These are phyloP conservation scores for Phocides pigmalion DNA, from an alignment of 1,140 invertebrate genomes.

Conservation along the genomic window DNA sequence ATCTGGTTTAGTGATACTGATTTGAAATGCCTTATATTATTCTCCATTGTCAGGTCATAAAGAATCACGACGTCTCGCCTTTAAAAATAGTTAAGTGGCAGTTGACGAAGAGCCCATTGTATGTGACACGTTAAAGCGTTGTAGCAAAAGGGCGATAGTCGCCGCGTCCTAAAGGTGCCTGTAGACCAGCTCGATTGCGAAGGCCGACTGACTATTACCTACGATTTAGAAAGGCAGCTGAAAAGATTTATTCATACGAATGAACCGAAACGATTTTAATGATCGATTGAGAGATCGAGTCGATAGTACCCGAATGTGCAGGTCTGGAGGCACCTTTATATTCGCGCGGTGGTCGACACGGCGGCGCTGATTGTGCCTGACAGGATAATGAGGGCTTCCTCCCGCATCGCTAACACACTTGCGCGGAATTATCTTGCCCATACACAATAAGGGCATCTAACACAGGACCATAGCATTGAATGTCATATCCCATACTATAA, in stretches of 20 bases:
- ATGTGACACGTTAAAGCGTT: neutral
- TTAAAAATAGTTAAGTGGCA: conserved; percentile 15
- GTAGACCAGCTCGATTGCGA: too few species aligned
- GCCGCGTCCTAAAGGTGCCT: too few species aligned
- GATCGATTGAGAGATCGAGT: too few species aligned
- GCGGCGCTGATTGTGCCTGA: conserved; percentile 74
- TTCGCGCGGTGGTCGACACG: conserved; percentile 44
- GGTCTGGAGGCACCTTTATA: too few species aligned
- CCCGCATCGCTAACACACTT: conserved; percentile 68
- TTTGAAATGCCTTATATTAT: too few species aligned
- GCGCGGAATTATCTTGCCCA: conserved; percentile 60
- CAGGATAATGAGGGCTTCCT: conserved; percentile 80
- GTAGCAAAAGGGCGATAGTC: neutral
- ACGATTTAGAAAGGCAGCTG: too few species aligned
- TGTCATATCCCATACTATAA: neutral
- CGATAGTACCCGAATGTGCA: conserved; percentile 48
- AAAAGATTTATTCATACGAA: too few species aligned
- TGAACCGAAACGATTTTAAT: too few species aligned
- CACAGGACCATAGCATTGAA: neutral
- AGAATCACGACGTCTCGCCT: neutral
- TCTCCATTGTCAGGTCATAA: neutral
- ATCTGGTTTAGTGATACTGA: too few species aligned
- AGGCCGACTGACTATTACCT: too few species aligned
- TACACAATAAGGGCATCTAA: conserved; percentile 59
- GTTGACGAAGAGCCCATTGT: conserved; percentile 11